A percentile compares a stretch with the other conserved stretches of the same genome.
Conservation (phyloP, 2,113 vertebrate genomes). For the Varanus salvator region DNA sequence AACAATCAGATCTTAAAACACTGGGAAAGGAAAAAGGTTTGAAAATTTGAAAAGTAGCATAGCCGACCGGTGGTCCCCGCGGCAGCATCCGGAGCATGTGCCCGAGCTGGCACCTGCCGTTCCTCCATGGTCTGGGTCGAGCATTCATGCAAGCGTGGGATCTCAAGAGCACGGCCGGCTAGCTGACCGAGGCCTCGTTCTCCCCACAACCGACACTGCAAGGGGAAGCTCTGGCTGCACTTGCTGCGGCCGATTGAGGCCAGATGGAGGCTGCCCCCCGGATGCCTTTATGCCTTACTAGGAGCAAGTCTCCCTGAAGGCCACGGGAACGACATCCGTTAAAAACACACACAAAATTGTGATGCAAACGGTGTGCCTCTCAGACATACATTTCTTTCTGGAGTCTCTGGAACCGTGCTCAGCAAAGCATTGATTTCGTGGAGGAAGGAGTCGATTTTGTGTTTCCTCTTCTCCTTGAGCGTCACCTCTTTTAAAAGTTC, state of each 20-base stretch:
- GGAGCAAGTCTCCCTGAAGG: not conserved
- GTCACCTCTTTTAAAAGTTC: constrained; percentile 93
- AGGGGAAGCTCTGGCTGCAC: too few species aligned
- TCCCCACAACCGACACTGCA: not conserved
- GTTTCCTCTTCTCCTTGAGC: constrained; percentile 87
- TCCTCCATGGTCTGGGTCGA: too few species aligned
- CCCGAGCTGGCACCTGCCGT: not conserved
- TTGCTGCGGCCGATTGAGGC: not conserved
- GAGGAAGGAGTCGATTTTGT: constrained; percentile 85
- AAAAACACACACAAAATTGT: too few species aligned
- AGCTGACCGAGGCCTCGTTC: too few species aligned
- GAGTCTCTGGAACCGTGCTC: constrained; percentile 77
- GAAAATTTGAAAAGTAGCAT: not conserved
- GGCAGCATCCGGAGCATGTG: not conserved
- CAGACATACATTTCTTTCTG: constrained; percentile 80
- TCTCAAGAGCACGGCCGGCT: too few species aligned
- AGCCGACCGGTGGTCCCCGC: not conserved
- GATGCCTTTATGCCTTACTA: not conserved
- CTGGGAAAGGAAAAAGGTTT: not conserved
- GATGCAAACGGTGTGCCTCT: not conserved
- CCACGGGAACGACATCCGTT: not conserved
- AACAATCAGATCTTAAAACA: too few species aligned
- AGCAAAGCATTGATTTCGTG: constrained; percentile 81
- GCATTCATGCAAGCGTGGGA: too few species aligned
- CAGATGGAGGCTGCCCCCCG: not conserved